Evolutionary conservation across 2,113 vertebrate genomes (phyloP).

Genomic region (Callipepla squamata): DNA sequence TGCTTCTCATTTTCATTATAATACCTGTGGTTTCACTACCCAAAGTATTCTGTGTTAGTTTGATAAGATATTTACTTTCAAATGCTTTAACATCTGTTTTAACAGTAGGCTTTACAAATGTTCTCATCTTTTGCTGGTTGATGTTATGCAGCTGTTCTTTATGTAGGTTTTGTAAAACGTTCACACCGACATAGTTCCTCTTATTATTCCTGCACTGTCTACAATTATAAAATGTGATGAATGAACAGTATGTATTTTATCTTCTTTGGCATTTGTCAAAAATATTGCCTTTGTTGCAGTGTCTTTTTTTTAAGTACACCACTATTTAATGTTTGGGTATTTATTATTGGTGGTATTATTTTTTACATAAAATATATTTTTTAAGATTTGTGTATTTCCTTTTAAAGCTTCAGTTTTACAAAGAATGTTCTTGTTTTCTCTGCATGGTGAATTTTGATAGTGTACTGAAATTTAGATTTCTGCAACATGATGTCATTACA

Average conservation of each 20-base stretch:
- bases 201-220: too few species aligned
- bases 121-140: background rate
- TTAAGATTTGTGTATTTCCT: background rate
- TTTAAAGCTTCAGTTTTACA: background rate
- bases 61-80: background rate
- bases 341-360: background rate
- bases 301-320: background rate
- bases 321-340: background rate
- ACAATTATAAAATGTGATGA: background rate
- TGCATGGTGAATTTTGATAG: background rate
- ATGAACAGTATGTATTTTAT: too few species aligned
- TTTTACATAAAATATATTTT: background rate
- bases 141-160: background rate
- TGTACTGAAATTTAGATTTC: background rate
- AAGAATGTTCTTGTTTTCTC: background rate
- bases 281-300: background rate
- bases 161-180: background rate
- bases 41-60: background rate
- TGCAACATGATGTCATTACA: background rate
- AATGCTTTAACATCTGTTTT: background rate
- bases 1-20: background rate
- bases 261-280: background rate
- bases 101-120: background rate
- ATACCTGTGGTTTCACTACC: background rate
- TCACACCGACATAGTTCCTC: background rate